These are phyloP conservation scores for Penaeus chinensis DNA, from an alignment of 1,140 invertebrate genomes.

Conservation along the genomic window DNA sequence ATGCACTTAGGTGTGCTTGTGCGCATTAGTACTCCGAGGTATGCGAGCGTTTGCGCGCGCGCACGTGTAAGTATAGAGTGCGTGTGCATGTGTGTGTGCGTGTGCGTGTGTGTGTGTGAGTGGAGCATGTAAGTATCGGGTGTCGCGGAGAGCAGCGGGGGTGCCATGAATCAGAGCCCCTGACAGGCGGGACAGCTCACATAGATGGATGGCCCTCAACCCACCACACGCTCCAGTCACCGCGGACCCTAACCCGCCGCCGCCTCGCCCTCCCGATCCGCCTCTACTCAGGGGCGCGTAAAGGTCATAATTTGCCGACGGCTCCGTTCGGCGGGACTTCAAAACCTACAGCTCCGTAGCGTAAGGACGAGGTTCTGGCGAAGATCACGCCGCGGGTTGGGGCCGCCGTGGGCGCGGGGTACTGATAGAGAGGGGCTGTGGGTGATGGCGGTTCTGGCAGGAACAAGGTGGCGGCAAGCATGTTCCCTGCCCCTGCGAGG, in stretches of 20 bases:
- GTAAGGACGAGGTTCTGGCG: constrained; percentile 36
- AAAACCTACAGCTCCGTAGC: constrained; percentile 3
- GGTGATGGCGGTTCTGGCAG: constrained; percentile 55
- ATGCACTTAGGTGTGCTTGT: not conserved
- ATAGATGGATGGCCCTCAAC: constrained; percentile 59
- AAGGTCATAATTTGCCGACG: constrained; percentile 40
- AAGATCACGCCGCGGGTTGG: constrained; percentile 4
- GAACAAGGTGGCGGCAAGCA: constrained; percentile 57
- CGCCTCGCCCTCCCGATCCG: not conserved
- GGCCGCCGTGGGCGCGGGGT: not conserved
- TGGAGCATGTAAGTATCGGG: constrained; percentile 55
- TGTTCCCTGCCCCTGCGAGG: constrained; percentile 36
- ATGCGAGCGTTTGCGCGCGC: not conserved
- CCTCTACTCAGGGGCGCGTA: constrained; percentile 15
- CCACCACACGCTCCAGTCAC: constrained; percentile 37
- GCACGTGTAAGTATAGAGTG: not conserved
- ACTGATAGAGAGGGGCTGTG: constrained; percentile 54
- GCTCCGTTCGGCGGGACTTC: not conserved
- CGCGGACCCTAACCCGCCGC: constrained; percentile 35
- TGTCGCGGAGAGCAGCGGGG: constrained; percentile 48
- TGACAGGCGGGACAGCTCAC: constrained; percentile 58
- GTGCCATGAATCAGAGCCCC: constrained; percentile 57
- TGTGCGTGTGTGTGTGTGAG: constrained; percentile 42
- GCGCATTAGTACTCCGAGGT: not conserved
- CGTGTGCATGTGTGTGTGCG: constrained; percentile 28